Evolutionary conservation across 2,888 invertebrate genomes (phyloP).

Genomic region (Cylloceria caligata): DNA sequence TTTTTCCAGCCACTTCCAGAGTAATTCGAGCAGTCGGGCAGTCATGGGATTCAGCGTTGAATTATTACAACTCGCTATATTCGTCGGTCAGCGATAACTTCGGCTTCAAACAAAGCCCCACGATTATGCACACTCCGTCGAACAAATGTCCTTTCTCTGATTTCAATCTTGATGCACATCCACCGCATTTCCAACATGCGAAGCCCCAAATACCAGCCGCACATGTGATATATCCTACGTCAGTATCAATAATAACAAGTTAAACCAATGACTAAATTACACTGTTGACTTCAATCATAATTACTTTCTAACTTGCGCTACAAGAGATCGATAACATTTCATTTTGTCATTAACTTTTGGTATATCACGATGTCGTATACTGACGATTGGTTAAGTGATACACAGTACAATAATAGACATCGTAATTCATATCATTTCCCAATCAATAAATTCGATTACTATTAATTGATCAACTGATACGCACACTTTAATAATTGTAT

Average conservation of each 20-base stretch:
- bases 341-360: background rate
- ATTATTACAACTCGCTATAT: constrained; percentile 33
- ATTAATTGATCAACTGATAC: background rate
- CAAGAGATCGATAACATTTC: background rate
- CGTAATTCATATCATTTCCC: background rate
- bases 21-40: constrained; percentile 23
- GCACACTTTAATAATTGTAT: background rate
- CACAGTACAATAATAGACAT: background rate
- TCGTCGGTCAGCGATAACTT: constrained; percentile 24
- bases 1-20: constrained; percentile 3
- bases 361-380: background rate
- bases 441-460: background rate
- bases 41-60: constrained; percentile 31
- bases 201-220: background rate
- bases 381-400: background rate
- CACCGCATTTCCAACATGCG: constrained; percentile 9
- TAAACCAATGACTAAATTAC: background rate
- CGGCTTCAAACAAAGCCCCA: constrained; percentile 24
- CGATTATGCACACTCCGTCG: constrained; percentile 32
- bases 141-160: constrained; percentile 18
- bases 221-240: constrained; percentile 40
- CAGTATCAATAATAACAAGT: constrained; percentile 6
- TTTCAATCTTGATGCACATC: background rate
- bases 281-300: background rate
- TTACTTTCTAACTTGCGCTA: background rate